Conservation (phyloP, 1,140 invertebrate genomes). For the Lepidurus apus region DNA sequence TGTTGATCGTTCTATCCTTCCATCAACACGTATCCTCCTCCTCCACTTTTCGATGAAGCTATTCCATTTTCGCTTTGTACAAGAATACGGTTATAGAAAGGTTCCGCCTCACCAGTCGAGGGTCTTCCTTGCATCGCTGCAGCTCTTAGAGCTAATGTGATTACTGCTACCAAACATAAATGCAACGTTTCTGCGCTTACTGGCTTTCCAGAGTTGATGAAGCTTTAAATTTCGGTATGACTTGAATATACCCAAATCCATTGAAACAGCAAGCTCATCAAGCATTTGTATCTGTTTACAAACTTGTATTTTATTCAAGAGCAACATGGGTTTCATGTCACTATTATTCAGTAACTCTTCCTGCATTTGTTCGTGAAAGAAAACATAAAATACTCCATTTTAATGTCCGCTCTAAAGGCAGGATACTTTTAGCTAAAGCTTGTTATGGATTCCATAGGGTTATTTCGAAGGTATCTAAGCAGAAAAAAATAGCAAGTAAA, state of each 20-base stretch:
- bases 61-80: constrained; percentile 10
- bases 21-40: constrained; percentile 1
- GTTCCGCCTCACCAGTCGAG: neutral
- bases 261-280: no score
- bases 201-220: neutral
- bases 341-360: no score
- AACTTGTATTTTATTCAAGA: no score
- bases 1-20: neutral
- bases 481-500: neutral
- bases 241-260: neutral
- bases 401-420: no score
- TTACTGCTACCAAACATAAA: neutral
- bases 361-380: no score
- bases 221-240: neutral
- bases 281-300: no score
- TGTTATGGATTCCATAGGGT: neutral
- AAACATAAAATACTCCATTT: no score
- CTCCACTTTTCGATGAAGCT: neutral
- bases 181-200: neutral
- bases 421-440: neutral
- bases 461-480: neutral
- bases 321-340: no score
- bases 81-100: neutral
- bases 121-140: neutral
- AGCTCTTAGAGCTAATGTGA: constrained; percentile 6